Evolutionary conservation across 2,113 vertebrate genomes (phyloP).

Genomic region (Dipodomys ordii): DNA sequence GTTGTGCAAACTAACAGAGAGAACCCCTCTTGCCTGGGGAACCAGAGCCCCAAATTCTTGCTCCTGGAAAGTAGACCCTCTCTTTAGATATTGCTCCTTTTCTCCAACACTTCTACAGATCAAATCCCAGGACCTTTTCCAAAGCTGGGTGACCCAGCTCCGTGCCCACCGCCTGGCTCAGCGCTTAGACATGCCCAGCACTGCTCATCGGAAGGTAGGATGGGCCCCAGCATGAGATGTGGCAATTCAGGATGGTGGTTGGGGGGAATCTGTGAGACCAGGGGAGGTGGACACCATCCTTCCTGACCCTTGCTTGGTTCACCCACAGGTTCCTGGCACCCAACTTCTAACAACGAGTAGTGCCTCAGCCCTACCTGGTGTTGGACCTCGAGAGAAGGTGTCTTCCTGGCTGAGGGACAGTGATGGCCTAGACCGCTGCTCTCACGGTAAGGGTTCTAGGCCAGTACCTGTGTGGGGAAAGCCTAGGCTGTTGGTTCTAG

Average conservation of each 20-base stretch:
- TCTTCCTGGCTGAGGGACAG: conserved; percentile 93
- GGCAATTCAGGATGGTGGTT: neutral
- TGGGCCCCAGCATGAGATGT: neutral
- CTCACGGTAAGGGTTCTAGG: conserved; percentile 87
- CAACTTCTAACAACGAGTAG: conserved; percentile 69
- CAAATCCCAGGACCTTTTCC: conserved; percentile 92
- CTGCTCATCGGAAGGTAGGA: conserved; percentile 67
- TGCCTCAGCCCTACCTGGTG: conserved; percentile 78
- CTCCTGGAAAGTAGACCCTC: neutral
- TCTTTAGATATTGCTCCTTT: neutral
- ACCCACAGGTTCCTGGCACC: conserved; percentile 59
- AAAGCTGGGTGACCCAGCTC: conserved; percentile 95
- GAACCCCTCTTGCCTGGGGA: neutral
- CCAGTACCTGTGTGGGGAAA: neutral
- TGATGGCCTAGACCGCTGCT: conserved; percentile 90
- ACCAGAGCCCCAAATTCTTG: neutral
- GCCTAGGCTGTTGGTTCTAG: accelerated
- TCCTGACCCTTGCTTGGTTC: neutral
- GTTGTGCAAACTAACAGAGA: neutral
- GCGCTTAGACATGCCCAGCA: conserved; percentile 81
- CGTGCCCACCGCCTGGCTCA: conserved; percentile 91
- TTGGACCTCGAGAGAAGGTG: conserved; percentile 88
- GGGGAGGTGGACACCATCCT: neutral
- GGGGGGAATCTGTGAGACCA: neutral
- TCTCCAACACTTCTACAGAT: conserved; percentile 83